Base-by-base conservation (phyloP, 2,797 vertebrate genomes). In the Chanos chanos region DNA sequence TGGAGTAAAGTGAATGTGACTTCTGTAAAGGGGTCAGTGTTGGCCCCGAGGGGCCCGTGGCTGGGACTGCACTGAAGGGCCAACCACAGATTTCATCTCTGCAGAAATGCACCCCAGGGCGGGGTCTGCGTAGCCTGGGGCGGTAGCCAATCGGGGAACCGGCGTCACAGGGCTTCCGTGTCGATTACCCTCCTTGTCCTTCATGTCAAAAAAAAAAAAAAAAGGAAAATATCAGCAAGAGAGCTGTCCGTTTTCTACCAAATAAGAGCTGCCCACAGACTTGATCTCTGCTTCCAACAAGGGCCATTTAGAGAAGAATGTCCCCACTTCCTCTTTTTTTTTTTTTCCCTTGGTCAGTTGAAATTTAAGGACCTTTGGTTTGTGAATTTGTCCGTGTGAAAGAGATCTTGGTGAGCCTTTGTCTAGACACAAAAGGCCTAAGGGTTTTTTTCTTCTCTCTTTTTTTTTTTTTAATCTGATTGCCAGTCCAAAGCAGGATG, bases 1-100 rank as follows among this genome's bases (percentile, higher is more conserved):
- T 71, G 86, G 87, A 91, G 89, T 84, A 88, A 84, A 92, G 86
- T 88, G 90, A 92, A 91, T 91, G 90, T 93, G 90, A 92, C 91
- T 93, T 90, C 90, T 92, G 81, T 77, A 88, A 91, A 85, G 86
- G 90, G 91, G 92, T 92, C 92, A 91, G 86, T 87, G 89, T 86
- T 89, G 88, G 88, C 89, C 90, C 84, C 41, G 21, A 81, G 85
- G 85, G 91, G 88, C 83, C 81, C 77, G 81, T 86, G 88, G 86
- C 86, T 87, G 85, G 86, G 89, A 87, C 86, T 87, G 86, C 89
- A 92, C 86, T 91, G 89, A 92, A 89, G 86, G 90, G 88, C 89
- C 90, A 91, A 89, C 92, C 90, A 91, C 84, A 79, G 83, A 89
- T 90, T 89, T 89, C 88, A 90, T 92, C 90, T 92, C 84, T 79